Evolutionary conservation across 2,113 vertebrate species (phyloP).

Genomic region (Rhagologus leucostigma): DNA sequence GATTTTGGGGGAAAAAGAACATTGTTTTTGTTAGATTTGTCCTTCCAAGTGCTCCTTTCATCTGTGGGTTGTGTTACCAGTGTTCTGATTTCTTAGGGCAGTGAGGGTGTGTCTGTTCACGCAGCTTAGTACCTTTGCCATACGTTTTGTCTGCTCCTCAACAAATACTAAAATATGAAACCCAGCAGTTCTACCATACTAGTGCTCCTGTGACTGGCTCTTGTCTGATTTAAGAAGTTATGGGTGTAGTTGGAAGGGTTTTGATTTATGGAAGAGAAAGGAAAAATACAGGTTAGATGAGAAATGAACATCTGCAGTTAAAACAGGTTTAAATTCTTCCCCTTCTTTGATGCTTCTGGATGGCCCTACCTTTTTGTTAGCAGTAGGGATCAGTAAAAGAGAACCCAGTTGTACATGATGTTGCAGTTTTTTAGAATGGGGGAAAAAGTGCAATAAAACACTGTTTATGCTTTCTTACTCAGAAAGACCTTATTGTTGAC

Average conservation of each 20-base stretch:
- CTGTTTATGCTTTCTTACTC: not conserved
- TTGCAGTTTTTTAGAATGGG: not conserved
- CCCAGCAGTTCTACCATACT: not conserved
- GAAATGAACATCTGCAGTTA: not conserved
- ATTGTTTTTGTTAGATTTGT: not conserved
- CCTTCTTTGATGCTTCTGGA: not conserved
- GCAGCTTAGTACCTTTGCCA: not conserved
- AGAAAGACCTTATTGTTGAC: slow-evolving; percentile 36
- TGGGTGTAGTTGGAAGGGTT: not conserved
- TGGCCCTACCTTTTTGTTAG: not conserved
- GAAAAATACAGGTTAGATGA: not conserved
- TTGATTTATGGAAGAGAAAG: not conserved
- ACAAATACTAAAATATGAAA: not conserved
- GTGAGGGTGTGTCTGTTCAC: not conserved
- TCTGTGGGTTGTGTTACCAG: not conserved
- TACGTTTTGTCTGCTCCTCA: not conserved
- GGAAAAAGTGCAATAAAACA: not conserved
- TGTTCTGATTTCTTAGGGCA: not conserved
- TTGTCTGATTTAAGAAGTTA: not conserved
- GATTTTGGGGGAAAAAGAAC: not conserved
- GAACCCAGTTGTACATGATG: not conserved
- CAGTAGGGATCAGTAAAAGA: not conserved
- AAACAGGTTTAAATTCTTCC: not conserved
- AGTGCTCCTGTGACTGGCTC: not conserved
- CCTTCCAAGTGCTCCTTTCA: not conserved